Base-by-base conservation (phyloP, 2,888 invertebrate species). In the Heliconius hortense region DNA sequence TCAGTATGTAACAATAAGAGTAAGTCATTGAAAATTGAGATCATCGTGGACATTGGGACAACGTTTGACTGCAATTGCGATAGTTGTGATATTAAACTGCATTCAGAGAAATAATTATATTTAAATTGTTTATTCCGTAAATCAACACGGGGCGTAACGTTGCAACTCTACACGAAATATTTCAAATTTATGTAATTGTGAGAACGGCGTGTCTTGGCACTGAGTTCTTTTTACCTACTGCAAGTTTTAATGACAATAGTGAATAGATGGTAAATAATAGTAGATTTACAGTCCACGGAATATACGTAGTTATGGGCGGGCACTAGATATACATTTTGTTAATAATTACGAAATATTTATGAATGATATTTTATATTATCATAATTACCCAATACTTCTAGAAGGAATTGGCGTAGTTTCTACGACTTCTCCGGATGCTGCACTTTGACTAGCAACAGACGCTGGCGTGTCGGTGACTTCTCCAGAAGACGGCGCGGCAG, bases 371-470 rank as follows among this genome's bases (percentile, higher is more conserved):
- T 35, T 67, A 15, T 13, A 28, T 64, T 21, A n/a, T 35, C 5
- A 43, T 66, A 53, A n/a, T 68, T 53, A 93, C 93, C 91, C 90
- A 76, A 91, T 86, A 77, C 88, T 87, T 78, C 91, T 90, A 66
- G 86, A 82, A 1, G 91, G 89, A 0, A 87, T 84, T 1, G 89
- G 87, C 0, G 92, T 91, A 31, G 92, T 94, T 35, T 95, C 94
- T 7, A 88, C 83, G 1, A 85, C 89, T 78, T 91, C 91, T 69
- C 86, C 90, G 0, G 89, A 87, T 5, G 80, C 81, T 1, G 88
- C 87, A 83, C 73, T 77, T n/a, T 76, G 71, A 43, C 77, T 79
- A 18, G 70, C 78, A 26, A 87, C 81, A 63, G 89, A 84, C 0
- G 89, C 81, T 0, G 89, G 86, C 69, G 85, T 85, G 68, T 90